phyloP scores from a whole-genome alignment of 2,113 vertebrate genomes.

The Prolemur simus region DNA sequence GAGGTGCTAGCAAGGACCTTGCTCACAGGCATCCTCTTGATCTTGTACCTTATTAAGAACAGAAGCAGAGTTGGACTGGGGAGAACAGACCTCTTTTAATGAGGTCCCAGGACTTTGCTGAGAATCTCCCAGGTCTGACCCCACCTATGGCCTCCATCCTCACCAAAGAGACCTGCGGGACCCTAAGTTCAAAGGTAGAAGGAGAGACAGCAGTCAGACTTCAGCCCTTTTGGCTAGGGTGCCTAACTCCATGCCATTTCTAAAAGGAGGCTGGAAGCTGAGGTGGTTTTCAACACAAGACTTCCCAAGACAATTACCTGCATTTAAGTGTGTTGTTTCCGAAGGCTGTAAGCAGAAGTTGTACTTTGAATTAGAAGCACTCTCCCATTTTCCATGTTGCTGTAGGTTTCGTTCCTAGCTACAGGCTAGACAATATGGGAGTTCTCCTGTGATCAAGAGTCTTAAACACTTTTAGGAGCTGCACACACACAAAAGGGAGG shows the following conservation, averaged over 20 bases:
- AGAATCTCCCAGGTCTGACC: not conserved
- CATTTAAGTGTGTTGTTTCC: not conserved
- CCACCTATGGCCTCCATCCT: not conserved
- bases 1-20: not conserved
- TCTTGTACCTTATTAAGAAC: not conserved
- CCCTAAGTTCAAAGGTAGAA: not conserved
- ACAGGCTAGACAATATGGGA: not conserved
- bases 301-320: not conserved
- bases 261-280: not conserved
- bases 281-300: not conserved
- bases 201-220: not conserved
- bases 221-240: not conserved
- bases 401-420: constrained; percentile 45
- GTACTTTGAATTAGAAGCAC: constrained; percentile 5
- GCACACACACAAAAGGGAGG: not conserved
- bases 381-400: constrained; percentile 19
- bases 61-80: not conserved
- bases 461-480: constrained; percentile 45
- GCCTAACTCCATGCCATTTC: not conserved
- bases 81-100: not conserved
- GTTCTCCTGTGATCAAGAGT: constrained; percentile 8
- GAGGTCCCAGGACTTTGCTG: not conserved
- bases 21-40: not conserved
- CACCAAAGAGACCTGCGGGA: not conserved
- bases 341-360: not conserved